Evolutionary conservation across 2,888 invertebrate genomes (phyloP), one percentile per base, ranked within the genome.

Genomic region (Piscicola geometra): DNA sequence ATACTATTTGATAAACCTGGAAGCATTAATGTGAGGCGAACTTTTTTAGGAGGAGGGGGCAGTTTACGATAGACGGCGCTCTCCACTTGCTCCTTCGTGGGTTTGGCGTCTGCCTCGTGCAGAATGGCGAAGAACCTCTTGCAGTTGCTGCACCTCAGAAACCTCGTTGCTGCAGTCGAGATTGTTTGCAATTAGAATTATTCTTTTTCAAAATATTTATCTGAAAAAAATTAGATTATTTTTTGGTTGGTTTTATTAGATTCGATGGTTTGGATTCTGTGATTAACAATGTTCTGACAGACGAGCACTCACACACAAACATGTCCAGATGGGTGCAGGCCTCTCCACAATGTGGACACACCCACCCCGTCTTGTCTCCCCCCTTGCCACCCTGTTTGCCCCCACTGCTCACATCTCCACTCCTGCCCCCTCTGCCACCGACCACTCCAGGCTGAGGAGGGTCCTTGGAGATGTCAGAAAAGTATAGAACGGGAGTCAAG

Each of bases 321-420:
- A 95, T 95, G 87, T 95, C 95, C 77, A 96, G 94, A 86, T 95
- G 94, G 1, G 94, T 93, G 86, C 95, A 96, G n/a, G 94, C 93
- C 86, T 94, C 94, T 0, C 94, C 94, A 86, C 97, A 97, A 86
- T 95, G 95, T 1, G 96, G 96, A 84, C 97, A 97, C n/a, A 83
- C 80, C 74, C 86, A 82, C 25, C 79, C 81, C 72, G 78, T 77
- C 75, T 81, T 81, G 32, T 81, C 81, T 25, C 80, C 81, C 0
- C 81, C 81, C 35, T 79, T 89, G 88, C 78, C 88, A 25, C 67
- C 50, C 30, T 74, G 56, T 36, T 67, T 66, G 30, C 36, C 52
- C n/a, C 71, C 75, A n/a, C n/a, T n/a, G 25, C 35, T 66, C 1
- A 66, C 60, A 0, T 50, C 72, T 21, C 56, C 47, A n/a, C 12